Conservation (phyloP, 2,888 invertebrate genomes). For the Neocrepidodera transversa region DNA sequence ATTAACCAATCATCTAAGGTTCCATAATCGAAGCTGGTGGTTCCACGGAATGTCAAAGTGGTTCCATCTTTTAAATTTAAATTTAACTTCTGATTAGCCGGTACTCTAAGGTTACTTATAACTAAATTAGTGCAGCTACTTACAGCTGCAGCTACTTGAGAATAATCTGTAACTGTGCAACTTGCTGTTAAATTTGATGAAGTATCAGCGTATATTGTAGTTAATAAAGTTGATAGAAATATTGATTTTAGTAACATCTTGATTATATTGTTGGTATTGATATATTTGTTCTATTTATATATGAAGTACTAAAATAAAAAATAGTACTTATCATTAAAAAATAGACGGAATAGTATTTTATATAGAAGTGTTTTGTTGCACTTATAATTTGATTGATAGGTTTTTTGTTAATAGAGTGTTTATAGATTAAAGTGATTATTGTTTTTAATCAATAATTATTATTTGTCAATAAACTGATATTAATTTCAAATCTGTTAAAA, state of each 20-base stretch:
- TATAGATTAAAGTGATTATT: too few relatives aligned
- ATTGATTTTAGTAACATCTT: background rate
- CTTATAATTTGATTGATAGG: too few relatives aligned
- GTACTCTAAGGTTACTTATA: conserved; percentile 23
- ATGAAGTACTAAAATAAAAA: too few relatives aligned
- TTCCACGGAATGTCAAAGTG: conserved; percentile 19
- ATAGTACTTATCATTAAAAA: too few relatives aligned
- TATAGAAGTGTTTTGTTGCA: too few relatives aligned
- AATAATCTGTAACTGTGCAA: conserved; percentile 15
- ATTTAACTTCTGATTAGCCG: conserved; percentile 17
- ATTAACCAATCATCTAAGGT: conserved; percentile 24
- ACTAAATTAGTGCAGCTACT: conserved; percentile 23
- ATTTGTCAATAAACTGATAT: too few relatives aligned
- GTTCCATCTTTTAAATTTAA: conserved; percentile 23
- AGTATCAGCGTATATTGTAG: background rate
- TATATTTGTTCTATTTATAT: too few relatives aligned
- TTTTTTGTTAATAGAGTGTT: too few relatives aligned
- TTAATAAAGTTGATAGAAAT: background rate
- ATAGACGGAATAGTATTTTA: too few relatives aligned
- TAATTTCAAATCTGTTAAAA: too few relatives aligned
- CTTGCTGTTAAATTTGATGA: conserved; percentile 2
- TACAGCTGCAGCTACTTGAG: conserved; percentile 16
- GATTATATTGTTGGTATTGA: too few relatives aligned
- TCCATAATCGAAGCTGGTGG: conserved; percentile 22
- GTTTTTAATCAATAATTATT: too few relatives aligned